Percentiles rank a stretch among this genome's conserved stretches.
These are phyloP conservation scores for Drosophila ambigua DNA, from an alignment of 1,140 invertebrate genomes.

Conservation along the genomic window DNA sequence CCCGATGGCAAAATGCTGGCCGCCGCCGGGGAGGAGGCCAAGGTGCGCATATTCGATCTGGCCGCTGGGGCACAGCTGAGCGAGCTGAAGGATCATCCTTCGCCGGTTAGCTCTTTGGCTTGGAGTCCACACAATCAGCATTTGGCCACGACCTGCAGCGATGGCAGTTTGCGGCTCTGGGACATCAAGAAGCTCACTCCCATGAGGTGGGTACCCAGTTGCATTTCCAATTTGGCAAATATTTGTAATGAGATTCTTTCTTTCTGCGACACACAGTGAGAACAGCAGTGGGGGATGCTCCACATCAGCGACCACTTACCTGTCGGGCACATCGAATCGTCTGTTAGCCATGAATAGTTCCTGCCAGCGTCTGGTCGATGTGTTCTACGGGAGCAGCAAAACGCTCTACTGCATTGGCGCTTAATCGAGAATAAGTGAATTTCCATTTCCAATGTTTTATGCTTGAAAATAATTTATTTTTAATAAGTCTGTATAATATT, in stretches of 20 bases:
- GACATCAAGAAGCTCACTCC: conserved; percentile 84
- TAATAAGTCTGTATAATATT: conserved; percentile 81
- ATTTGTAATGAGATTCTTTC: background rate
- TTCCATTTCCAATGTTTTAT: conserved; percentile 43
- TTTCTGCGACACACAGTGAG: conserved; percentile 35
- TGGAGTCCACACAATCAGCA: conserved; percentile 87
- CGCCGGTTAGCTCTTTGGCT: conserved; percentile 89
- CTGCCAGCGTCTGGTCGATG: conserved; percentile 80
- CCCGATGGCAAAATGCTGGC: conserved; percentile 92
- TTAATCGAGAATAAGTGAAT: conserved; percentile 36
- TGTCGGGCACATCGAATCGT: conserved; percentile 74
- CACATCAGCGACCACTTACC: conserved; percentile 63
- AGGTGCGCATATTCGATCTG: conserved; percentile 86
- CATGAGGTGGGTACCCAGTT: conserved; percentile 49
- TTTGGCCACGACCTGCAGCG: conserved; percentile 90
- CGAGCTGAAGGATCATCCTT: conserved; percentile 91
- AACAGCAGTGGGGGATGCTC: conserved; percentile 41
- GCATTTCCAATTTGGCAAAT: background rate
- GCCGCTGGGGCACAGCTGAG: conserved; percentile 85
- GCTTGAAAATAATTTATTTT: conserved; percentile 80
- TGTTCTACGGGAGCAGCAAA: conserved; percentile 74
- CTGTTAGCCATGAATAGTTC: conserved; percentile 74
- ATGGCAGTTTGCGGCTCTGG: conserved; percentile 90
- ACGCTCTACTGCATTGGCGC: conserved; percentile 76
- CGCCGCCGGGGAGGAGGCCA: conserved; percentile 87